A percentile compares a stretch with the other conserved stretches of the same genome.
Conservation (phyloP, 2,113 vertebrate species). For the Phalacrocorax brasilianus region DNA sequence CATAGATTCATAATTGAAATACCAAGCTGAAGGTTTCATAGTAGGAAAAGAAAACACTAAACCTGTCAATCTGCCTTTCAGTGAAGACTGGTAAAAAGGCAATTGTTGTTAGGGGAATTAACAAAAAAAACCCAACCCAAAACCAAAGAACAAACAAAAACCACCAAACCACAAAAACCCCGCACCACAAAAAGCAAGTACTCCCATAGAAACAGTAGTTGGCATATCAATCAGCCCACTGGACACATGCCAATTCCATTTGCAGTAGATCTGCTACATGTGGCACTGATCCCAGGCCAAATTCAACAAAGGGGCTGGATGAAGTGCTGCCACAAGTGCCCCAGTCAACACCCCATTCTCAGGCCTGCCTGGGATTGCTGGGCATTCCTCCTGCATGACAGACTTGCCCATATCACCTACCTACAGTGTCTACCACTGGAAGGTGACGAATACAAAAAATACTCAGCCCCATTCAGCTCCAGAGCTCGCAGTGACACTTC, state of each 20-base stretch:
- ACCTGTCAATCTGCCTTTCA: background rate
- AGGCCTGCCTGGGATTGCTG: background rate
- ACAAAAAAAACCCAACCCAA: background rate
- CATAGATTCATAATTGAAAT: background rate
- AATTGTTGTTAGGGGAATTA: background rate
- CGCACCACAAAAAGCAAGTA: background rate
- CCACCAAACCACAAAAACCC: rapidly evolving
- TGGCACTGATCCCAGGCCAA: background rate
- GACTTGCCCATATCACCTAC: background rate
- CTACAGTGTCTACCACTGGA: background rate
- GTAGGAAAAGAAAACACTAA: background rate
- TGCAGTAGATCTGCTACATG: background rate
- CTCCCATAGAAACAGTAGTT: background rate
- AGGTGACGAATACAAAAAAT: background rate
- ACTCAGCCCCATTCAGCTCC: background rate
- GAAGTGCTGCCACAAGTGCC: background rate
- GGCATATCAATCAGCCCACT: background rate
- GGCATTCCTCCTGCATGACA: background rate
- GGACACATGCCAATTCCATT: background rate
- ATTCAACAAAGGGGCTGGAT: background rate
- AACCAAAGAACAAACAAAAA: too few relatives aligned
- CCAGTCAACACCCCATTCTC: background rate
- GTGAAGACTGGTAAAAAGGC: background rate
- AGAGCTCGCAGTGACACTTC: background rate
- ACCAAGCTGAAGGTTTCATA: background rate